Evolutionary conservation across 2,797 vertebrate species (phyloP).

Genomic region (Falco berigora): DNA sequence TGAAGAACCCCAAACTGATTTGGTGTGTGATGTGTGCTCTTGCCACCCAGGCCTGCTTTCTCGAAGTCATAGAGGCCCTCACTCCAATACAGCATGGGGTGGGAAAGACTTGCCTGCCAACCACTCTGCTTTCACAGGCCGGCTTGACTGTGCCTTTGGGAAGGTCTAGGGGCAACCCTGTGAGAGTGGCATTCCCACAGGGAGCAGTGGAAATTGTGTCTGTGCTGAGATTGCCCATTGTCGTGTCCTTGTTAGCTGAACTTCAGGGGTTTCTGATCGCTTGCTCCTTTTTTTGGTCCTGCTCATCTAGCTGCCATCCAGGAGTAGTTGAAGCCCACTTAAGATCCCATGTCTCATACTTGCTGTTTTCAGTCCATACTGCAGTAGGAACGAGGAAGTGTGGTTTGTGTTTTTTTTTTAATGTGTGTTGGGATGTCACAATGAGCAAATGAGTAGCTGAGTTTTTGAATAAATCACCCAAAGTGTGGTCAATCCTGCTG

Average conservation of each 20-base stretch:
- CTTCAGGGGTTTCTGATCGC: not conserved
- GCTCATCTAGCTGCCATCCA: not conserved
- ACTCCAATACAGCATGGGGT: not conserved
- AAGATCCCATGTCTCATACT: not conserved
- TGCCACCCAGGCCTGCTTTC: not conserved
- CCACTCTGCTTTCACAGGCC: not conserved
- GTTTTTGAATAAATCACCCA: not conserved
- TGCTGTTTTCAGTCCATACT: not conserved
- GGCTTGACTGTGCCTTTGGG: not conserved
- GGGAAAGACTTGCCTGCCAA: not conserved
- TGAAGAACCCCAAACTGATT: not conserved
- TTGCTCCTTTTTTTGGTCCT: not conserved
- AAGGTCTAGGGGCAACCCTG: not conserved
- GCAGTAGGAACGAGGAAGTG: not conserved
- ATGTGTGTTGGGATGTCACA: not conserved
- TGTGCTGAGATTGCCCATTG: not conserved
- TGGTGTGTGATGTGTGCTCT: not conserved
- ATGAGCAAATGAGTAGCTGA: not conserved
- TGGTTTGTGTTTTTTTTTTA: not conserved
- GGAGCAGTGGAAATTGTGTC: not conserved
- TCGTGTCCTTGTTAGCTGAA: not conserved
- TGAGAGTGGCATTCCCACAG: not conserved
- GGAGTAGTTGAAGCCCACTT: not conserved
- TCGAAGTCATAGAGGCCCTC: accelerated
- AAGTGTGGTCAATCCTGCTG: not conserved